Evolutionary conservation across 2,888 invertebrate genomes (phyloP), one percentile per base, ranked within the genome.

Genomic region (Dynastes tityus): DNA sequence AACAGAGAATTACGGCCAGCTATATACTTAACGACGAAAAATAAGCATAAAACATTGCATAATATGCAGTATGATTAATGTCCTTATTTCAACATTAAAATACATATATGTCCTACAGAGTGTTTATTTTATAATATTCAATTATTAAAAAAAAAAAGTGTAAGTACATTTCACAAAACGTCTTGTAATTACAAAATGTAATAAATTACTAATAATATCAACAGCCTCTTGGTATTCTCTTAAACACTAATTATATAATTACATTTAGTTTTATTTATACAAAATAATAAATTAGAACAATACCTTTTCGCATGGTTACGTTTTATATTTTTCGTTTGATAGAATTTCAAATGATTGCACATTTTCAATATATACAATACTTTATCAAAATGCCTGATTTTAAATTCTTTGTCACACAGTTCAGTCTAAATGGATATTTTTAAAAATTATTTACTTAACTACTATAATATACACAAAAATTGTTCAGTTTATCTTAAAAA

Each of bases 181-280:
- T 83, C 83, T 84, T 84, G 84, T 82, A 83, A 84, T 86, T 85
- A 85, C 83, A 85, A 87, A 81, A 85, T 85, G 82, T 83, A 86
- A 87, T 87, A 87, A 87, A 85, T 88, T 87, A 87, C 86, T 87
- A 87, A 87, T 85, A 86, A 84, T 87, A 78, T 87, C 83, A 87
- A 88, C 88, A 88, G 88, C 88, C 88, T 88, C 87, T 84, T 86
- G 45, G 85, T 84, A 86, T 86, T 83, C 86, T 71, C 86, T 88
- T 87, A 84, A 84, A 85, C 86, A 84, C 80, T 83, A 82, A 81
- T 71, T 82, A 83, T 83, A 82, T 85, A 86, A 85, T 85, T 87
- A 87, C 85, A 86, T 82, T 85, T 85, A 86, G 82, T 80, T 74
- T 74, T 61, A 49, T 61, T 74, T 84, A 85, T 83, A 86, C 85